A percentile compares a stretch with the other conserved stretches of the same genome.
phyloP scores from a whole-genome alignment of 37 sponge, comb jelly and placozoan species.

The Agelas oroides region DNA sequence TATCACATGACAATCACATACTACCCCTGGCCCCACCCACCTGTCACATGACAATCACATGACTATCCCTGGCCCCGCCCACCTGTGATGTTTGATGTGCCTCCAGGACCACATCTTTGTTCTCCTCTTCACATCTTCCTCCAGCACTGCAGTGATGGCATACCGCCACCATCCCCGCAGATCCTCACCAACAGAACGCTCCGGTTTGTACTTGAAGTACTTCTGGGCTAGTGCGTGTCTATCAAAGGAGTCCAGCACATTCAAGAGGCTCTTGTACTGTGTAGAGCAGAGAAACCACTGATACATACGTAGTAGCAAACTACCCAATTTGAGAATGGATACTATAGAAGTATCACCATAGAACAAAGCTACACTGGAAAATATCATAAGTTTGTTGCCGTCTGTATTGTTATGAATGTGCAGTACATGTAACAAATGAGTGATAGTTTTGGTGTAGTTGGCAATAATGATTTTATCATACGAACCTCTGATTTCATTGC shows the following conservation, averaged over 20 bases:
- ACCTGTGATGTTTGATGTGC: conserved; percentile 87
- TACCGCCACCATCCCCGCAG: conserved; percentile 77
- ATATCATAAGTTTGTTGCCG: too few relatives aligned
- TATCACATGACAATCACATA: not conserved
- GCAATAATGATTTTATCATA: too few relatives aligned
- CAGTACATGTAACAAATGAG: too few relatives aligned
- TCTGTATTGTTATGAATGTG: too few relatives aligned
- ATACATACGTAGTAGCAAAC: too few relatives aligned
- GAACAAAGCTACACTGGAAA: too few relatives aligned
- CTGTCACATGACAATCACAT: conserved; percentile 25
- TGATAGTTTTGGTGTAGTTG: too few relatives aligned
- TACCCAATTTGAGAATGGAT: too few relatives aligned
- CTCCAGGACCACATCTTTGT: conserved; percentile 75
- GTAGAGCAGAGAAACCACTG: not conserved
- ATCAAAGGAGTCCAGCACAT: conserved; percentile 53
- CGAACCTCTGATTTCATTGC: too few relatives aligned
- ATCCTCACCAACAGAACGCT: conserved; percentile 12
- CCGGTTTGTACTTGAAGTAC: conserved; percentile 63
- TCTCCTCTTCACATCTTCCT: conserved; percentile 73
- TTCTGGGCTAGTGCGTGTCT: conserved; percentile 47
- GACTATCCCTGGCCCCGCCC: not conserved
- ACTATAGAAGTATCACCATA: too few relatives aligned
- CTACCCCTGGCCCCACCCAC: conserved; percentile 21
- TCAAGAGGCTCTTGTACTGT: conserved; percentile 64
- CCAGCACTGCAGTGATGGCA: conserved; percentile 74